These are phyloP conservation scores for Zaprionus ornatus DNA, from an alignment of 1,140 invertebrate genomes.

Conservation along the genomic window DNA sequence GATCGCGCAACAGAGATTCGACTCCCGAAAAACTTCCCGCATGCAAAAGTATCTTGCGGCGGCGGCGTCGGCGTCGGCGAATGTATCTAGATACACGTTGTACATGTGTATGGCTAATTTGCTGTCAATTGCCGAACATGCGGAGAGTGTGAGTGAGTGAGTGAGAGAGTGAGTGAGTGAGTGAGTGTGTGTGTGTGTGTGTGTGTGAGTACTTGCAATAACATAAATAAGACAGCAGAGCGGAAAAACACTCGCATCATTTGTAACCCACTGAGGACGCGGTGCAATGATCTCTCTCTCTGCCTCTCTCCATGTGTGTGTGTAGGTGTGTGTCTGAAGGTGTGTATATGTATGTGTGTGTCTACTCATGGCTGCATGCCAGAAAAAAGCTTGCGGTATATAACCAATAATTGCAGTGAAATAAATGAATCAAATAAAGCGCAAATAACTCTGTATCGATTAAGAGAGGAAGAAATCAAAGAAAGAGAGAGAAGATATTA, in stretches of 20 bases:
- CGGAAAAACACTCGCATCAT: conserved; percentile 50
- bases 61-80: conserved; percentile 18
- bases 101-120: conserved; percentile 42
- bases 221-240: conserved; percentile 47
- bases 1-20: conserved; percentile 2
- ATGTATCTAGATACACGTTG: conserved; percentile 30
- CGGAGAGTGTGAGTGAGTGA: not conserved
- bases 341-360: conserved; percentile 9
- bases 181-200: not conserved
- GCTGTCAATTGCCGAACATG: conserved; percentile 44
- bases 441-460: not conserved
- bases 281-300: conserved; percentile 50
- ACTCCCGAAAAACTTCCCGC: conserved; percentile 10
- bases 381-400: conserved; percentile 32
- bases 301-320: not conserved
- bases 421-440: conserved; percentile 29
- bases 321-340: not conserved
- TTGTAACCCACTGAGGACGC: conserved; percentile 44
- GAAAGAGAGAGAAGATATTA: not conserved
- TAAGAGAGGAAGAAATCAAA: not conserved
- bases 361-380: conserved; percentile 44
- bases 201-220: conserved; percentile 37
- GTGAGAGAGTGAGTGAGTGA: not conserved
- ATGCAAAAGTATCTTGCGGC: conserved; percentile 24
- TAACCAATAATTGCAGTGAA: conserved; percentile 38